Evolutionary conservation across 2,888 invertebrate species (phyloP), one percentile per base, ranked within the genome.

Genomic region (Latheticus oryzae): DNA sequence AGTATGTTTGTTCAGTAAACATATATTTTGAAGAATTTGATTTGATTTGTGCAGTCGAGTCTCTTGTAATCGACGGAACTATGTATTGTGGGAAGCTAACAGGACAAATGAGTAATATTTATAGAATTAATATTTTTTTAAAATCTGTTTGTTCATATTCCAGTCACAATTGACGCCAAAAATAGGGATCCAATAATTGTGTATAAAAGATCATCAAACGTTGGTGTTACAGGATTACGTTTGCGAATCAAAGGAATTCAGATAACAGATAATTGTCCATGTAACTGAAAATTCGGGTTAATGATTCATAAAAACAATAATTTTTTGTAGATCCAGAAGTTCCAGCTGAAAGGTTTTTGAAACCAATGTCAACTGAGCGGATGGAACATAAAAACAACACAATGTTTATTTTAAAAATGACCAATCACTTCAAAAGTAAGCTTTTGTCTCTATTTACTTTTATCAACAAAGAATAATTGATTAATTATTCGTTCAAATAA

Each of bases 1-100:
- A 77, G 77, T 60, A 71, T 42, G 70, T 76, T 26, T 78, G 78
- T 45, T 64, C 67, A 52, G 47, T 79, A 13, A 64, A 69, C 21
- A 53, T 78, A 16, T 61, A 66, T 48, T 75, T 78, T 52, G 65
- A 71, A 52, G 62, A 66, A 17, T 76, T 77, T 55, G 62, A 74
- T 61, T 62, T 78, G 2, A 59, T 60, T 11, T 79, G 79, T 60
- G 63, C 66, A n/a, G 40, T 52, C 3, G 78, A 77, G 55, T 67
- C 71, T 24, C 52, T 79, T 17, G 40, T 68, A 23, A 70, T 78
- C 23, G 70, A 74, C 52, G 71, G 70, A 7, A 63, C 53, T 48
- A 61, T 58, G 48, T 76, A 71, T 54, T 79, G 79, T 63, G 78
- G 78, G 19, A 60, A 67, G 11, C 43, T 75, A 12, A 63, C 68